These are phyloP conservation scores for Pollenia angustigena DNA, from an alignment of 2,888 invertebrate species.

Conservation along the genomic window DNA sequence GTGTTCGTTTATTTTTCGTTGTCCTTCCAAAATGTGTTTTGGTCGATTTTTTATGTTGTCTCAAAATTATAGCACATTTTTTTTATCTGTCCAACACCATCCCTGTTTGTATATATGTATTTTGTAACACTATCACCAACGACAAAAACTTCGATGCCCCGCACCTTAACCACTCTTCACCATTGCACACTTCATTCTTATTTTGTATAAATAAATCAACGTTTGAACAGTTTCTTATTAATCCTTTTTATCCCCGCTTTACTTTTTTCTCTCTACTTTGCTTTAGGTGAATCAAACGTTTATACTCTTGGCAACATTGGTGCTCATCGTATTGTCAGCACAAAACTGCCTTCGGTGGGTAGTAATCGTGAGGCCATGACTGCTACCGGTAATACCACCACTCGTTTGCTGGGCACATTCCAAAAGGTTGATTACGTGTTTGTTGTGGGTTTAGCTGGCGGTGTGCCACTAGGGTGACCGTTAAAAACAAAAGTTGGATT, in stretches of 20 bases:
- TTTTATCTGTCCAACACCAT: conserved; percentile 47
- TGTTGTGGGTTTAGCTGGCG: conserved; percentile 97
- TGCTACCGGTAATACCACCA: conserved; percentile 98
- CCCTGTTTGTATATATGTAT: conserved; percentile 19
- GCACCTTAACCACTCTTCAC: conserved; percentile 46
- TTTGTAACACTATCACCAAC: conserved; percentile 31
- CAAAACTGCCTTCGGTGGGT: conserved; percentile 97
- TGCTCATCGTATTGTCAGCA: conserved; percentile 97
- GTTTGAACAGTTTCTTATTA: neutral
- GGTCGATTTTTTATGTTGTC: conserved; percentile 58
- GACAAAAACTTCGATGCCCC: conserved; percentile 22
- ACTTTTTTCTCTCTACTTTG: neutral
- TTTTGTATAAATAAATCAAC: conserved; percentile 9
- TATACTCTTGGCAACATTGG: conserved; percentile 99
- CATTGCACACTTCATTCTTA: conserved; percentile 35
- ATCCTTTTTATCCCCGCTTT: neutral
- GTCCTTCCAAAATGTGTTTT: conserved; percentile 31
- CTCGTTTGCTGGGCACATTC: conserved; percentile 97
- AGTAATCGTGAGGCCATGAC: conserved; percentile 97
- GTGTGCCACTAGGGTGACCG: too few species aligned
- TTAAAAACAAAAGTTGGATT: too few species aligned
- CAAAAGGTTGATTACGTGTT: conserved; percentile 98
- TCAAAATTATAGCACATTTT: conserved; percentile 49
- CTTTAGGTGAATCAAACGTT: conserved; percentile 97
- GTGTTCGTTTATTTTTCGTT: conserved; percentile 51